These are phyloP conservation scores for Ophion costatus DNA, from an alignment of 2,888 invertebrate species.

Conservation along the genomic window DNA sequence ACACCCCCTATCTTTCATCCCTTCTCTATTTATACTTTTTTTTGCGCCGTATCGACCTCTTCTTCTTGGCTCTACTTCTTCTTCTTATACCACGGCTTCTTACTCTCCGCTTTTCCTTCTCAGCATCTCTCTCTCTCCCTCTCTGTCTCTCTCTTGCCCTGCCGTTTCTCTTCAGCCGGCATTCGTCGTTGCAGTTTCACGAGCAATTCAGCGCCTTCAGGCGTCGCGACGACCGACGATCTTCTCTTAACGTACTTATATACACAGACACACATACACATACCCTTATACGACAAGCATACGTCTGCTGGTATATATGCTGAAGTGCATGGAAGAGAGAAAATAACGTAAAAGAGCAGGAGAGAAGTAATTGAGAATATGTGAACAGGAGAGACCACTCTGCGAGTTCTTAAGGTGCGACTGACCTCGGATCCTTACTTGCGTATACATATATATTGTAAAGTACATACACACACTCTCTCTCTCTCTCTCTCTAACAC, in stretches of 20 bases:
- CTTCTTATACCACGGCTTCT: conserved; percentile 35
- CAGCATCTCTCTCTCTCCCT: conserved; percentile 3
- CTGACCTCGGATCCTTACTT: conserved; percentile 68
- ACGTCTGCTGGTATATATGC: neutral
- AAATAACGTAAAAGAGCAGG: conserved; percentile 32
- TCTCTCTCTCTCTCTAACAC: too few relatives aligned
- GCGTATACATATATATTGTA: conserved; percentile 24
- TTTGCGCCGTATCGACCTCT: conserved; percentile 7
- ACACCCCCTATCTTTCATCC: conserved; percentile 11
- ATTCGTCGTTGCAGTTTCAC: conserved; percentile 59
- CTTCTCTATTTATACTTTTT: conserved; percentile 11
- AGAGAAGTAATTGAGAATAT: conserved; percentile 44
- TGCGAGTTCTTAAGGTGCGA: conserved; percentile 67
- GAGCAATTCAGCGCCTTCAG: conserved; percentile 57
- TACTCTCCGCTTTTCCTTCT: conserved; percentile 21
- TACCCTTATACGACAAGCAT: neutral
- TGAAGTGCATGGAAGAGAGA: conserved; percentile 12
- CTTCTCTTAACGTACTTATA: conserved; percentile 20
- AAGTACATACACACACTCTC: conserved; percentile 6
- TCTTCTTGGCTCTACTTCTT: conserved; percentile 49
- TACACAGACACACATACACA: neutral
- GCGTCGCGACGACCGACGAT: conserved; percentile 57
- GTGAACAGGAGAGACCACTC: conserved; percentile 42
- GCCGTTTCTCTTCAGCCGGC: conserved; percentile 17
- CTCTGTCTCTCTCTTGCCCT: neutral